Conservation (phyloP, 2,888 invertebrate species). For the Encarsia formosa region DNA sequence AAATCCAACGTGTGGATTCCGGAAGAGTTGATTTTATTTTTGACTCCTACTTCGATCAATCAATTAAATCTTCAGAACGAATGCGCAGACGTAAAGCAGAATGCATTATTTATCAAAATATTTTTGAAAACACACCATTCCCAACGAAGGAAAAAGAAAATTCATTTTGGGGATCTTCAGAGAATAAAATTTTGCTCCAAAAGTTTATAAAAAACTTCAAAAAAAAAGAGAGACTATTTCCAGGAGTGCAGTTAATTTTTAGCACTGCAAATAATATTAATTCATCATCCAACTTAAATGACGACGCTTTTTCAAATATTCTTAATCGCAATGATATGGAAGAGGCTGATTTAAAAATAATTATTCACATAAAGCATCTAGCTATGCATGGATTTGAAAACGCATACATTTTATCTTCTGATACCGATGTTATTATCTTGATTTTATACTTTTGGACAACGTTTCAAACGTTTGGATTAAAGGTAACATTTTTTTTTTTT, state of each 20-base stretch:
- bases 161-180: neutral
- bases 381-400: neutral
- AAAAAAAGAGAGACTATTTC: too few relatives aligned
- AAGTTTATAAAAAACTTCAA: neutral
- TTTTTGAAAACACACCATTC: neutral
- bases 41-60: neutral
- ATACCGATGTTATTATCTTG: neutral
- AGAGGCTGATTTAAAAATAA: slow-evolving; percentile 10
- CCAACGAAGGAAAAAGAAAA: neutral
- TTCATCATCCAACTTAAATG: too few relatives aligned
- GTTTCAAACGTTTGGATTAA: neutral
- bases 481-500: neutral
- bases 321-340: neutral
- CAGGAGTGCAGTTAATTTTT: too few relatives aligned
- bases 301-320: too few relatives aligned
- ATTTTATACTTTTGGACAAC: neutral
- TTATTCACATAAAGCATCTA: neutral
- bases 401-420: neutral
- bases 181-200: neutral
- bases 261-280: too few relatives aligned
- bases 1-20: neutral
- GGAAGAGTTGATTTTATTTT: neutral
- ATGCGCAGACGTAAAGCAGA: neutral
- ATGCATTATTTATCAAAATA: neutral
- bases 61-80: neutral